These are phyloP conservation scores for Bathynomus jamesi DNA, from an alignment of 1,140 invertebrate species.

Conservation along the genomic window DNA sequence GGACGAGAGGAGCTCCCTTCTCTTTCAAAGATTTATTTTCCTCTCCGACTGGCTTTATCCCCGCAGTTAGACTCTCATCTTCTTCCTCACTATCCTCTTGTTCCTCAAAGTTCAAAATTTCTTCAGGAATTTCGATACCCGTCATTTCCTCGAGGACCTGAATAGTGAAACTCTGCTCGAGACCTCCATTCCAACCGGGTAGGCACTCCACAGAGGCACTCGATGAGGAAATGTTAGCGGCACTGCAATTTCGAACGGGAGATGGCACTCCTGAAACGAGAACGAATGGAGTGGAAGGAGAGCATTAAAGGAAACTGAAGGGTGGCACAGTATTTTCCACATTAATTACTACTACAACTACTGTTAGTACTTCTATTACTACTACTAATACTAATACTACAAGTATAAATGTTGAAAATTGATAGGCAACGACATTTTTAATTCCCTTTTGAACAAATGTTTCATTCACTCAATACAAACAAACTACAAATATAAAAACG, in stretches of 20 bases:
- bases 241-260: constrained; percentile 71
- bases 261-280: constrained; percentile 63
- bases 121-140: not conserved
- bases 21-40: constrained; percentile 8
- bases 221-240: constrained; percentile 73
- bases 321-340: not conserved
- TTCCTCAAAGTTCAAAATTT: not conserved
- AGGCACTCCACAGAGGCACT: constrained; percentile 68
- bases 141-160: constrained; percentile 50
- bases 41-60: not conserved
- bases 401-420: too few relatives aligned
- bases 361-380: not conserved
- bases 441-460: too few relatives aligned
- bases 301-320: too few relatives aligned
- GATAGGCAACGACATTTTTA: too few relatives aligned
- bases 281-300: not conserved
- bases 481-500: too few relatives aligned
- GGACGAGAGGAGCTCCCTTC: constrained; percentile 22
- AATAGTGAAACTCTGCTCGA: constrained; percentile 71
- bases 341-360: not conserved
- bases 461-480: too few relatives aligned
- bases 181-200: constrained; percentile 67
- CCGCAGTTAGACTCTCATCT: not conserved
- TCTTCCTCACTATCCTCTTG: not conserved
- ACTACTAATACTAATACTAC: not conserved